Conservation (phyloP, 2,113 vertebrate genomes). For the Notothenia rossii region DNA sequence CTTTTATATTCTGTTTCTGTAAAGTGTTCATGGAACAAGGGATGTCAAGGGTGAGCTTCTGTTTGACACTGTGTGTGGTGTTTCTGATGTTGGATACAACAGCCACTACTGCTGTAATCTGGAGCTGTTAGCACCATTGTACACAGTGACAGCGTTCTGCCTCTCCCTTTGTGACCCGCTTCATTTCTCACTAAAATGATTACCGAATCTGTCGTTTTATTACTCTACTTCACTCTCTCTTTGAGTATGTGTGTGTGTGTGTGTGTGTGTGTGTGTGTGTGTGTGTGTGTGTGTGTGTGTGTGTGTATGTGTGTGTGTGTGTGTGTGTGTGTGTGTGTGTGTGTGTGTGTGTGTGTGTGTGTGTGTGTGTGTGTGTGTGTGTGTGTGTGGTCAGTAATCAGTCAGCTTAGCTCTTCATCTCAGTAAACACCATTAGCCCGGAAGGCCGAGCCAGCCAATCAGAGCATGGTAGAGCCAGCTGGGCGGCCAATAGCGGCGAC, state of each 20-base stretch:
- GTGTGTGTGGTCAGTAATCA: slow-evolving; percentile 74
- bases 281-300: not conserved
- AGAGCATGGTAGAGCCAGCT: slow-evolving; percentile 20
- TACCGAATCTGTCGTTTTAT: slow-evolving; percentile 53
- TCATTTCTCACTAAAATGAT: slow-evolving; percentile 62
- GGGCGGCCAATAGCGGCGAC: slow-evolving; percentile 58
- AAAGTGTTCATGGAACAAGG: not conserved
- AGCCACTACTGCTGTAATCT: slow-evolving; percentile 45
- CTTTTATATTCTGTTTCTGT: not conserved
- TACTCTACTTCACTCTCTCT: slow-evolving; percentile 31
- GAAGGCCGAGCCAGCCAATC: slow-evolving; percentile 79
- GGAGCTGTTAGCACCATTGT: slow-evolving; percentile 6
- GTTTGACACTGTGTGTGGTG: not conserved
- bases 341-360: slow-evolving; percentile 31
- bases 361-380: slow-evolving; percentile 17
- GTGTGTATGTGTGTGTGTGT: slow-evolving; percentile 23
- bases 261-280: slow-evolving; percentile 17
- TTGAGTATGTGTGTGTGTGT: not conserved
- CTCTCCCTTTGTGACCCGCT: slow-evolving; percentile 54
- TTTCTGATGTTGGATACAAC: slow-evolving; percentile 39
- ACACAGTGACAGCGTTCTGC: slow-evolving; percentile 48
- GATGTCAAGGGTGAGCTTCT: not conserved
- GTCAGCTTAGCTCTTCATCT: slow-evolving; percentile 81
- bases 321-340: slow-evolving; percentile 23
- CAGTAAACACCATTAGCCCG: slow-evolving; percentile 83